Conservation (phyloP, 1,140 invertebrate genomes). For the Drosophila leontia region DNA sequence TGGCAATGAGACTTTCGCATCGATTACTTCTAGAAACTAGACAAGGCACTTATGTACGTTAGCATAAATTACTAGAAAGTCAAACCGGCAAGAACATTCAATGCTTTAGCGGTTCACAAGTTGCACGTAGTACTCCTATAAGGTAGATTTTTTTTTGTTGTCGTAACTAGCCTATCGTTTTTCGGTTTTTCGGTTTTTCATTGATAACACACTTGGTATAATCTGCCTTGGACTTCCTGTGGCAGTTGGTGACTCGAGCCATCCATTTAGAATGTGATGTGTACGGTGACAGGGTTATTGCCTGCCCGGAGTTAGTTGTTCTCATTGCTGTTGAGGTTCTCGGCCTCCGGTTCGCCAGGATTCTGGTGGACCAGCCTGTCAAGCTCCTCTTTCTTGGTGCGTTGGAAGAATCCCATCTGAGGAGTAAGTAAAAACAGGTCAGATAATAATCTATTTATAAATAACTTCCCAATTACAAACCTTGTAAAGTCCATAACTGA, state of each 20-base stretch:
- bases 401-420: conserved; percentile 80
- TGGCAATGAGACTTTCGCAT: conserved; percentile 61
- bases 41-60: conserved; percentile 42
- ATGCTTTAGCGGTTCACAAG: conserved; percentile 44
- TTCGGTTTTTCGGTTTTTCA: conserved; percentile 9
- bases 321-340: conserved; percentile 72
- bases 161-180: conserved; percentile 10
- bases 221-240: conserved; percentile 18
- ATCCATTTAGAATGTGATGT: conserved; percentile 67
- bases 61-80: conserved; percentile 28
- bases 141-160: conserved; percentile 19
- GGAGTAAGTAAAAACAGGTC: neutral
- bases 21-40: conserved; percentile 43
- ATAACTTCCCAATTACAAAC: conserved; percentile 31
- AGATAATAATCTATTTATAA: too few species aligned
- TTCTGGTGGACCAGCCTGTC: conserved; percentile 67
- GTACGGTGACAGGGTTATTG: neutral
- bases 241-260: conserved; percentile 49
- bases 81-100: conserved; percentile 49
- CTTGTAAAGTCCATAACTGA: conserved; percentile 78
- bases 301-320: conserved; percentile 25
- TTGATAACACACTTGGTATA: conserved; percentile 21
- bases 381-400: conserved; percentile 76
- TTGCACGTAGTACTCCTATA: conserved; percentile 42
- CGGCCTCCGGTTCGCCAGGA: conserved; percentile 73